These are phyloP conservation scores for Sebastiscus albofasciatus DNA, from an alignment of 2,797 vertebrate genomes.

Conservation along the genomic window DNA sequence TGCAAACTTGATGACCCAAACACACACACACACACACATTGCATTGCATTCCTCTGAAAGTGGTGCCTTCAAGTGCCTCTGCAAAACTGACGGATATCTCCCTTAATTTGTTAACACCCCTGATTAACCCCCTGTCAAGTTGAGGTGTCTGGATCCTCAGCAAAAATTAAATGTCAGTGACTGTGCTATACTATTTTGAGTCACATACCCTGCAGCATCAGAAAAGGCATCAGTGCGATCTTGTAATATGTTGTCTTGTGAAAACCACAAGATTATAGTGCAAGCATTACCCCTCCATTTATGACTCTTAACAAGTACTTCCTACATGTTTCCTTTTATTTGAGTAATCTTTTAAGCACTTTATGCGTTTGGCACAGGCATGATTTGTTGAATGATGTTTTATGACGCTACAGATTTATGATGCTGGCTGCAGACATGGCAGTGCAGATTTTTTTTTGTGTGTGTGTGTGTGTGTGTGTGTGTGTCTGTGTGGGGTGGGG, in stretches of 20 bases:
- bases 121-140: conserved; percentile 60
- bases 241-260: conserved; percentile 55
- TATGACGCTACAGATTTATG: conserved; percentile 5
- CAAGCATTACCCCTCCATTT: conserved; percentile 38
- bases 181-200: conserved; percentile 34
- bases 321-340: conserved; percentile 18
- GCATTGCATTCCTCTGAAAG: background rate
- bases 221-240: conserved; percentile 40
- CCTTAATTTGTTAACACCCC: conserved; percentile 63
- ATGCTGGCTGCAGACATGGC: conserved; percentile 10
- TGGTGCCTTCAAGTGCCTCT: background rate
- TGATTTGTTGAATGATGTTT: conserved; percentile 28
- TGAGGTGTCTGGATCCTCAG: conserved; percentile 51
- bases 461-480: no score
- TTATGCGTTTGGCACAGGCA: background rate
- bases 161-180: conserved; percentile 61
- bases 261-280: conserved; percentile 61
- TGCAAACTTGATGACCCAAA: conserved; percentile 49
- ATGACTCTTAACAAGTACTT: conserved; percentile 18
- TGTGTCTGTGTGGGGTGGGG: background rate
- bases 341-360: background rate
- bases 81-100: conserved; percentile 42
- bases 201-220: conserved; percentile 58
- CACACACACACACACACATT: background rate
- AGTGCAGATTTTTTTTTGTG: background rate